A percentile compares a stretch with the other conserved stretches of the same genome.
Evolutionary conservation across 2,888 invertebrate species (phyloP).

Genomic region (Aleiodes alternator): DNA sequence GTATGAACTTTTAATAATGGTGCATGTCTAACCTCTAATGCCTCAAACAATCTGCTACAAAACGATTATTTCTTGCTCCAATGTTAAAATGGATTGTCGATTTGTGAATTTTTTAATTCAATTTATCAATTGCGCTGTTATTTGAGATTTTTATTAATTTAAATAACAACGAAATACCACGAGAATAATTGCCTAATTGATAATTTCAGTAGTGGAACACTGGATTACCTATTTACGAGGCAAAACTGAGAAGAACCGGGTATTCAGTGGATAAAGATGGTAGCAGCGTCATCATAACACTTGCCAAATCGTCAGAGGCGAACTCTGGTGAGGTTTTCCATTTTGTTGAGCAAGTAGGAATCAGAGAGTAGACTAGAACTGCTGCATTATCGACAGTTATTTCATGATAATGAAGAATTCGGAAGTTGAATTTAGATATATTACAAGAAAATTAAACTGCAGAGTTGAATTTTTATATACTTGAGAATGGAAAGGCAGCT

Average conservation of each 20-base stretch:
- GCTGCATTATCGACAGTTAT: background rate
- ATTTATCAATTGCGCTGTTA: background rate
- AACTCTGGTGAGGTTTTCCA: conserved; percentile 18
- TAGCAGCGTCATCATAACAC: conserved; percentile 15
- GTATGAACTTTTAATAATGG: conserved; percentile 33
- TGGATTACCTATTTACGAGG: conserved; percentile 51
- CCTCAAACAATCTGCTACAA: conserved; percentile 22
- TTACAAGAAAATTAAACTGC: background rate
- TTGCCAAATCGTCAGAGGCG: background rate
- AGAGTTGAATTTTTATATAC: background rate
- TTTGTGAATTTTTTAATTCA: background rate
- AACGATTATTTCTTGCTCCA: background rate
- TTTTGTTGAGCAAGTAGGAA: background rate
- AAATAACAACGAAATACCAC: conserved; percentile 26
- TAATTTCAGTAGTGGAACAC: conserved; percentile 40
- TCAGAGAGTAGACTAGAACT: too few species aligned
- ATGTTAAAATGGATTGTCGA: background rate
- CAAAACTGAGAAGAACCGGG: conserved; percentile 31
- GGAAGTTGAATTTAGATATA: too few species aligned
- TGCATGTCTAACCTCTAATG: conserved; percentile 55
- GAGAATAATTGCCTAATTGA: conserved; percentile 16
- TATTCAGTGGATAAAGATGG: conserved; percentile 49
- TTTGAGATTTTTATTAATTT: background rate
- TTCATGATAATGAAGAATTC: too few species aligned
- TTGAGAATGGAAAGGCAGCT: background rate